Base-by-base conservation (phyloP, 2,888 invertebrate genomes). In the Cynaeus angustus region DNA sequence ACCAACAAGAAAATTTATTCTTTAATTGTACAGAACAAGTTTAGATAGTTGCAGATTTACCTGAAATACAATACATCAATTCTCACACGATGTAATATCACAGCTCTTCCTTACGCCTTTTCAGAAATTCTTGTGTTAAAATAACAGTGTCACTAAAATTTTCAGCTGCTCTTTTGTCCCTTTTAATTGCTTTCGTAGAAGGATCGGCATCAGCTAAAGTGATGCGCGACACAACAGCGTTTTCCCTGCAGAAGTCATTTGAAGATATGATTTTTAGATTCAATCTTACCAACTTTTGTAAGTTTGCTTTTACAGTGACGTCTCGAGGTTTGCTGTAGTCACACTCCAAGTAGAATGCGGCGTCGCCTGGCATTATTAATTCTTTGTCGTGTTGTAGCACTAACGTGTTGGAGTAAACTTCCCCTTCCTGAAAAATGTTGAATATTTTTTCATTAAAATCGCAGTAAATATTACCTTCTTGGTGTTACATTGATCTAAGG, bases 321-420 rank as follows among this genome's bases (percentile, higher is more conserved):
- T 86, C 87, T 72, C 88, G 84, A 0, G 89, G 88, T 71, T 86
- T 85, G 37, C 88, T 85, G 77, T 90, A 90, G 81, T 91, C 90
- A 74, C 91, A 91, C 81, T 90, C 89, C 71, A 91, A 79, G 9
- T 88, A 88, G 78, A 91, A 90, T 37, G 91, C 91, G 3, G 90
- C 89, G 79, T 90, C 90, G 1, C 90, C 90, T 0, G 90, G 90
- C 73, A 89, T 89, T 69, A 90, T 88, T 10, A 90, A 80, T 75
- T 90, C 89, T 52, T 90, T 89, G 82, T 91, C 91, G 75, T 91
- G 89, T 80, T 91, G 91, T 53, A 91, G 85, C 1, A 91, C 88
- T 16, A 91, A 86, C 46, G 89, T 87, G 75, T 90, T 91, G 0
- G 87, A 87, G 78, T 88, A 90, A 3, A 88, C 85, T 41, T 89